Percentiles rank a stretch among this genome's conserved stretches.
Conservation (phyloP, 2,113 vertebrate species). For the Pomatorhinus ruficollis region DNA sequence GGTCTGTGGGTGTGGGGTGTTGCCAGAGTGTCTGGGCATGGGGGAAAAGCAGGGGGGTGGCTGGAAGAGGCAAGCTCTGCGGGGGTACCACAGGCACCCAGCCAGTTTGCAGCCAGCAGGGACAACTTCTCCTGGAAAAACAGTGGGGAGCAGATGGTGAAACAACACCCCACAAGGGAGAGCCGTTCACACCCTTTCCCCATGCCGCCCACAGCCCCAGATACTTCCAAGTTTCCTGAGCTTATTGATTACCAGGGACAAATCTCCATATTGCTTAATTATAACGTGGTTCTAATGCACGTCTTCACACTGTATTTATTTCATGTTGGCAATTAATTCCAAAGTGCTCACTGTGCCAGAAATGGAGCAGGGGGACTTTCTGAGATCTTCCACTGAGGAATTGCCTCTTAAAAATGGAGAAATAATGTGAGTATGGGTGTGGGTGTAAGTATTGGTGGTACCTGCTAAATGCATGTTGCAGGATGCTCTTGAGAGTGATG, state of each 20-base stretch:
- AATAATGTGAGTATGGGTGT: background rate
- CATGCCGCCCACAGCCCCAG: background rate
- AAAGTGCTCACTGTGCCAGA: background rate
- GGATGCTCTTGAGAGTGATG: background rate
- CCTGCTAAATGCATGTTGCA: background rate
- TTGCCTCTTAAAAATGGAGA: background rate
- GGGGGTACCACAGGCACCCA: background rate
- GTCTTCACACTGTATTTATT: conserved; percentile 3
- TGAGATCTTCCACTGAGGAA: background rate
- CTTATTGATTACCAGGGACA: background rate
- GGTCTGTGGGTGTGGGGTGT: rapidly evolving
- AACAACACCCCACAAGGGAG: background rate
- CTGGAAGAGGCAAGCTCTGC: background rate
- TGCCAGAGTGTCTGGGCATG: rapidly evolving
- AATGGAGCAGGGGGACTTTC: background rate
- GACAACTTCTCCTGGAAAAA: background rate
- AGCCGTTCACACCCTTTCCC: background rate
- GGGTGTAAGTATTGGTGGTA: background rate
- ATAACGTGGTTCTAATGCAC: background rate
- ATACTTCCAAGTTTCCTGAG: background rate
- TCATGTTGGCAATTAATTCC: background rate
- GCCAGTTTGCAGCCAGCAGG: background rate
- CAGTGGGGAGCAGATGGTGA: background rate
- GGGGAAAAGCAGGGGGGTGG: background rate
- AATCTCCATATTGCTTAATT: background rate